These are phyloP conservation scores for Falco cherrug DNA, from an alignment of 2,797 vertebrate species.

Conservation along the genomic window DNA sequence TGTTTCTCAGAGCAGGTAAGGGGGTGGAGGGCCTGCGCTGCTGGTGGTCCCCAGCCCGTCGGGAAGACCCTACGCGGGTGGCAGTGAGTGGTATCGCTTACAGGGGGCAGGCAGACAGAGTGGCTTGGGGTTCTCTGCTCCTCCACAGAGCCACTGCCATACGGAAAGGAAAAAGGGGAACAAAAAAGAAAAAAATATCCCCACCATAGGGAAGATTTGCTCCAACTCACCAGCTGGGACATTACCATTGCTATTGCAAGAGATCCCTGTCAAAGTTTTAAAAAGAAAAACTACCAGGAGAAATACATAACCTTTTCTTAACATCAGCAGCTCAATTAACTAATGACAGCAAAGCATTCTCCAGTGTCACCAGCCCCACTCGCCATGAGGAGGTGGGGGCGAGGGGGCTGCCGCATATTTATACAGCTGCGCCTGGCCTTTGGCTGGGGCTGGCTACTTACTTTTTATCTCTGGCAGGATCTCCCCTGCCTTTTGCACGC, in stretches of 20 bases:
- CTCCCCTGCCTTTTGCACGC: constrained; percentile 43
- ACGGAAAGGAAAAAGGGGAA: not conserved
- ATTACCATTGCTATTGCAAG: constrained; percentile 42
- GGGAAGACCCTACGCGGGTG: not conserved
- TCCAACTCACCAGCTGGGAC: not conserved
- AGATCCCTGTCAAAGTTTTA: constrained; percentile 74
- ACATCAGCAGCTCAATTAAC: constrained; percentile 83
- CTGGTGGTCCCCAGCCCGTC: not conserved
- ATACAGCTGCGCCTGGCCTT: constrained; percentile 75
- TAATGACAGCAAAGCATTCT: constrained; percentile 83
- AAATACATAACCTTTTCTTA: constrained; percentile 86
- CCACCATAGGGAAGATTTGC: constrained; percentile 27
- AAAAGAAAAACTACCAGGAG: constrained; percentile 81
- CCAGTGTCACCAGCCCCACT: constrained; percentile 76
- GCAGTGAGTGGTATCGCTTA: not conserved
- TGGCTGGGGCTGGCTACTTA: constrained; percentile 61
- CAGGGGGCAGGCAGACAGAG: not conserved
- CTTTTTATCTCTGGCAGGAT: constrained; percentile 76
- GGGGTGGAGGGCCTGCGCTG: not conserved
- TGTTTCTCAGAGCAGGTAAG: not conserved
- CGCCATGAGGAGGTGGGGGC: not conserved
- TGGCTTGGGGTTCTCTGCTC: not conserved
- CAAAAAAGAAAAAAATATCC: not conserved
- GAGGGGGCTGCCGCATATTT: constrained; percentile 62
- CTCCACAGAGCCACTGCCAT: rapidly evolving